Conservation (phyloP, 1,140 invertebrate species). For the Drosophila sechellia region DNA sequence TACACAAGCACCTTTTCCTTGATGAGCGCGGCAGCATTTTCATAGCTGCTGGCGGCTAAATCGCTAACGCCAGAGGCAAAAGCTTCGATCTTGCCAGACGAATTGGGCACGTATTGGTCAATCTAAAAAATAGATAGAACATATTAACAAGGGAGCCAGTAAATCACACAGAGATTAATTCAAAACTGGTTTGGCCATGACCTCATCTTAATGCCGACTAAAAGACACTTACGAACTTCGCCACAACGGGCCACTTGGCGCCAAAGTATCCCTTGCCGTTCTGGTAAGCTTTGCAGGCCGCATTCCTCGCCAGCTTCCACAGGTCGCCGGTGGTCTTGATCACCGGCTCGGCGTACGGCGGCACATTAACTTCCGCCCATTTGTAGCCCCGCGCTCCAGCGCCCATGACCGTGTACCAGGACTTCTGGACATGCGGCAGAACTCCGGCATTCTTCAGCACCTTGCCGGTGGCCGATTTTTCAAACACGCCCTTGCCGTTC, state of each 20-base stretch:
- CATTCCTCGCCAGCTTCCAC: conserved; percentile 86
- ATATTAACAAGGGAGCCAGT: conserved; percentile 9
- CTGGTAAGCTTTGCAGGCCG: conserved; percentile 85
- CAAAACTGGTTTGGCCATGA: conserved; percentile 63
- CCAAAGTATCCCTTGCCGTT: conserved; percentile 85
- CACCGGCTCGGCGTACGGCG: conserved; percentile 88
- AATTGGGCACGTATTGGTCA: conserved; percentile 89
- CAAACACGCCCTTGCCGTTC: conserved; percentile 81
- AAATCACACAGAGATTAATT: conserved; percentile 8
- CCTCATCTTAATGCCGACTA: conserved; percentile 33
- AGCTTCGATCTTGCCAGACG: conserved; percentile 87
- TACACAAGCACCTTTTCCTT: conserved; percentile 91
- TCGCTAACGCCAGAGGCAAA: conserved; percentile 84
- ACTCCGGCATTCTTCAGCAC: conserved; percentile 87
- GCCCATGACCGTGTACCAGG: conserved; percentile 86
- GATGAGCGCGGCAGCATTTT: conserved; percentile 86
- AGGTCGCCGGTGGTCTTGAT: conserved; percentile 86
- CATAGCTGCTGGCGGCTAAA: conserved; percentile 85
- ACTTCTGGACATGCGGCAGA: conserved; percentile 87
- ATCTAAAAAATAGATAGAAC: conserved; percentile 84
- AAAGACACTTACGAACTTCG: conserved; percentile 85
- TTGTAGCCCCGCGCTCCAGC: conserved; percentile 87
- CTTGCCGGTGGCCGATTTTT: conserved; percentile 85
- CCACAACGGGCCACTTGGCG: conserved; percentile 87
- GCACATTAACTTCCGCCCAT: conserved; percentile 88